Evolutionary conservation across 92 coral and sea anemone species (phyloP), one percentile per base, ranked within the genome.

Genomic region (Umimayanthus chanpuru): DNA sequence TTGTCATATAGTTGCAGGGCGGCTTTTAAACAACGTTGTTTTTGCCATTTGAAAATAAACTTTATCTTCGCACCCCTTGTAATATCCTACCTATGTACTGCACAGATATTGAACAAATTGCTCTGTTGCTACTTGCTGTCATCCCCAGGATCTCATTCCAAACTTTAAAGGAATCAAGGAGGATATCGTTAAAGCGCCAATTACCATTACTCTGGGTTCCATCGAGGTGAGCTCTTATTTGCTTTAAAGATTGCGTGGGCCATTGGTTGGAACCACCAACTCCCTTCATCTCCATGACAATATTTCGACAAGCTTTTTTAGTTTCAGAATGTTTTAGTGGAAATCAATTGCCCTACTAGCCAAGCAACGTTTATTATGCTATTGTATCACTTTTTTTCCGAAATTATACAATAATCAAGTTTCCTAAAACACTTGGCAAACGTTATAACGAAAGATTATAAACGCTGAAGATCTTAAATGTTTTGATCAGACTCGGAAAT

Each of bases 81-180:
- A 43, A 43, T 9, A 43, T 44, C 26, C 20, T 15, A 41, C 2
- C 21, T 77, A 77, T 7, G 58, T 89, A 88, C 82, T 65, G 55
- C 75, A 16, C 88, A 0, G 85, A 79, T 6, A 84, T 68, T 14
- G 75, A 81, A 73, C 23, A 0, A 30, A 29, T 32, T 36, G 43
- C 2, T 73, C 8, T 11, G 29, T 18, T 47, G 21, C 26, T 39
- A 16, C 29, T 41, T 71, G 41, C 30, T n/a, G 14, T 29, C 26
- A 25, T 71, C 74, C 29, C 10, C 68, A 94, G 98, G 98, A 93
- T 81, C 81, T 81, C 76, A 41, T 94, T 25, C 90, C 93, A 68
- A 89, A 93, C 20, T 94, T 93, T 81, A 85, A 93, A 85, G 98
- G 95, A 43, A 85, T 97, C 56, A 95, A 95, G 82, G 86, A 94